Base-by-base conservation (phyloP, 2,113 vertebrate genomes). In the Falcunculus frontatus region DNA sequence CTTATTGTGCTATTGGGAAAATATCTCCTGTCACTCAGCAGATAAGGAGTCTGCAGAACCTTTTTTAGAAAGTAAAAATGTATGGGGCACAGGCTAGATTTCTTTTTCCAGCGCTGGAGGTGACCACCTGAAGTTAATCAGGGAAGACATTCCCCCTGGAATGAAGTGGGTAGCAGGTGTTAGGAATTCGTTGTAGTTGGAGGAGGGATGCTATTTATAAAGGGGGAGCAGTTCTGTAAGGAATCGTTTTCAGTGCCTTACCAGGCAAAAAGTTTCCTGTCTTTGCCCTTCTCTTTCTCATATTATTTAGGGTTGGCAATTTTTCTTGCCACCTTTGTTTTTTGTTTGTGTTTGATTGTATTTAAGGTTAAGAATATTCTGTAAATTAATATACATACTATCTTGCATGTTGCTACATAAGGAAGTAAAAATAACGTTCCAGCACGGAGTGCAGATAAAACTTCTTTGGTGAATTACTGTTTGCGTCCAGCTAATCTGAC, bases 111-210 rank as follows among this genome's bases (percentile, higher is more conserved):
- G 87, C 5, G 87, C 91, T 96, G 82, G 94, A 97, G 95, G 85
- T 97, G 95, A 95, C 95, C 93, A 97, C 92, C 93, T 97, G 92
- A 96, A 96, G 95, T 95, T 97, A 96, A 96, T 95, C 77, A 83
- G 44, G 77, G 57, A 57, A 95, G 96, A 96, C 94, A 95, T 93
- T 88, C 80, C 82, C 79, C 73, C 86, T 10, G 9, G 55, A 94
- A 89, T 81, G 55, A 60, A 93, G 89, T 5, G 85, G 96, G 96
- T 77, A 94, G 97, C 95, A 97, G 96, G 96, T 97, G 96, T 87
- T 87, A 73, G 70, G 87, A 95, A 90, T 92, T 94, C 3, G 68
- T 85, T 90, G n/a, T n/a, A 82, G 73, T 76, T 69, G 72, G 63
- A 84, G 77, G 87, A 95, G 74, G 65, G 63, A 90, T 94, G 82